Conservation (phyloP, 30 jellyfish, hydroid and myxozoan genomes). For the Pseudorhiza aurosa region DNA sequence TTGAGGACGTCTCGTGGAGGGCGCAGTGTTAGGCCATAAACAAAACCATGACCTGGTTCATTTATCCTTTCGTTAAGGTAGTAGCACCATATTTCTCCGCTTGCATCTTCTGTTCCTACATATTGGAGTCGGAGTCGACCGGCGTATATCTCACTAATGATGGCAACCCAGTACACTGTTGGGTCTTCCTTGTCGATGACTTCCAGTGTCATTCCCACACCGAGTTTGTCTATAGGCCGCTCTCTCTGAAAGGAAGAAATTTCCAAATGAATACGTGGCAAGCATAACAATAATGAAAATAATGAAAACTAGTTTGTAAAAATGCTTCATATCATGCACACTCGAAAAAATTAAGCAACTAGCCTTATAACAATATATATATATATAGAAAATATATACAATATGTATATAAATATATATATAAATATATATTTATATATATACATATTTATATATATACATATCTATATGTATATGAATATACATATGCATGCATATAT, state of each 20-base stretch:
- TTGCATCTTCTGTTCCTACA: conserved; percentile 79
- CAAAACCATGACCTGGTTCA: conserved; percentile 88
- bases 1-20: conserved; percentile 88
- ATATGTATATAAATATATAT: no score
- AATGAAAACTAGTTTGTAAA: no score
- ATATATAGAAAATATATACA: no score
- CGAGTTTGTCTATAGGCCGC: conserved; percentile 78
- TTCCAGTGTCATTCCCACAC: conserved; percentile 89
- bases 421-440: no score
- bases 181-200: conserved; percentile 91
- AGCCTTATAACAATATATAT: no score
- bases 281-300: no score
- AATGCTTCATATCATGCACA: no score
- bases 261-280: background rate
- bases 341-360: no score
- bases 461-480: no score
- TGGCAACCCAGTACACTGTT: conserved; percentile 90
- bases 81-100: conserved; percentile 91
- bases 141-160: conserved; percentile 78
- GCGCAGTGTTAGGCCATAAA: conserved; percentile 76
- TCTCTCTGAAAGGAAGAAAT: conserved; percentile 53
- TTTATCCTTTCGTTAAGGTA: conserved; percentile 70
- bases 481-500: no score
- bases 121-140: conserved; percentile 95
- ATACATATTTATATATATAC: no score